Evolutionary conservation across 2,113 vertebrate species (phyloP).

Genomic region (Ploceus nigricollis): DNA sequence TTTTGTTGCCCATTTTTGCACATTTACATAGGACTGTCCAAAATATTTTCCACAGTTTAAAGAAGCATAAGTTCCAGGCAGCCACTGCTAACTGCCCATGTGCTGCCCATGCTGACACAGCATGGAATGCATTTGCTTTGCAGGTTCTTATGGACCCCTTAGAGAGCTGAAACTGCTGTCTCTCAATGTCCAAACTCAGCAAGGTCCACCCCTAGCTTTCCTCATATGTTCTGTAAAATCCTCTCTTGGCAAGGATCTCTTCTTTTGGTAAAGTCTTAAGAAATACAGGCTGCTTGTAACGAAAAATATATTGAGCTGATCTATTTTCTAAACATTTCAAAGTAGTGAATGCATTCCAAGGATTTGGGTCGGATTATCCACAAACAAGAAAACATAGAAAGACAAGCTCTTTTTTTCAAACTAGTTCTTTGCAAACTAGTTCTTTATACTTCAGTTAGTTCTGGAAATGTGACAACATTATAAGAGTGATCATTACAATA

Average conservation of each 20-base stretch:
- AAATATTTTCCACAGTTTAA: neutral
- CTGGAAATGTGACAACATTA: neutral
- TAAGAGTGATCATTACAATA: neutral
- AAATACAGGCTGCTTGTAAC: neutral
- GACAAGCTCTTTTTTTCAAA: neutral
- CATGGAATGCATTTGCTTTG: neutral
- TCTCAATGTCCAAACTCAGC: neutral
- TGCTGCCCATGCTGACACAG: neutral
- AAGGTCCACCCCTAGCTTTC: neutral
- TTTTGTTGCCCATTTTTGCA: fast-evolving
- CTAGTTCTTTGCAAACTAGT: neutral
- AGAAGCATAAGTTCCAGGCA: neutral
- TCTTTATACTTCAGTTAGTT: neutral
- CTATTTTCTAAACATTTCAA: neutral
- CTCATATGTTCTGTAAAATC: neutral
- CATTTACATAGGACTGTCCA: neutral
- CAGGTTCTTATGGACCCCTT: neutral
- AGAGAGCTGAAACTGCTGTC: neutral
- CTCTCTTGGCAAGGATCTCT: neutral
- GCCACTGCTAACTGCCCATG: neutral
- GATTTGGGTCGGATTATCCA: neutral
- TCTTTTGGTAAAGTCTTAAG: neutral
- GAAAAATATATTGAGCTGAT: neutral
- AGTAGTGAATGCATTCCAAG: neutral
- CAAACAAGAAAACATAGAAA: neutral